Evolutionary conservation across 92 coral and sea anemone genomes (phyloP).

Genomic region (Paragorgia papillata): DNA sequence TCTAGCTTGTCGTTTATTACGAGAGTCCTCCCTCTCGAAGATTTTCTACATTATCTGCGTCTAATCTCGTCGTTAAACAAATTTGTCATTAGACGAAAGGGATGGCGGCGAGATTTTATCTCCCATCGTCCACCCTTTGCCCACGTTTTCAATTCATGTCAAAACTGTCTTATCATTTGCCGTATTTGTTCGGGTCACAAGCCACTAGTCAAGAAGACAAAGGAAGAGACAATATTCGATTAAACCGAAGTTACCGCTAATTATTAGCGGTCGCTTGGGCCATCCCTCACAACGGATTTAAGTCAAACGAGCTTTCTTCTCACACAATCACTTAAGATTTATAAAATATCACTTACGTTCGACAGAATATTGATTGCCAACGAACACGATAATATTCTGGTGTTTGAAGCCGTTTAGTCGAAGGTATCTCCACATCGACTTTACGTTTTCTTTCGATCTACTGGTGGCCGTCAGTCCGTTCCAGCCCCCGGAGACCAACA

Average conservation of each 20-base stretch:
- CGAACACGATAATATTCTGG: constrained; percentile 73
- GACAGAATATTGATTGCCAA: constrained; percentile 72
- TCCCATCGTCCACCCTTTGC: constrained; percentile 17
- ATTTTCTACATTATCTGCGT: constrained; percentile 33
- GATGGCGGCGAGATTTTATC: constrained; percentile 39
- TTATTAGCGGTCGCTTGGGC: constrained; percentile 33
- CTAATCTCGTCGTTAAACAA: constrained; percentile 45
- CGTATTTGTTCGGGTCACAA: constrained; percentile 44
- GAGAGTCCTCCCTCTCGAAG: constrained; percentile 31
- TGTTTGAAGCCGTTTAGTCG: constrained; percentile 66
- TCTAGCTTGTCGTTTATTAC: constrained; percentile 19
- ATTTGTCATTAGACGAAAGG: constrained; percentile 26
- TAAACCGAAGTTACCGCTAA: constrained; percentile 42
- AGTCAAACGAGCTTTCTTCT: neutral
- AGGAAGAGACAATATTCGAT: constrained; percentile 31
- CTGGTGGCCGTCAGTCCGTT: constrained; percentile 68
- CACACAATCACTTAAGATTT: neutral
- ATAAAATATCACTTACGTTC: constrained; percentile 76
- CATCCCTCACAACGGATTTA: neutral
- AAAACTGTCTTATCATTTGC: constrained; percentile 10
- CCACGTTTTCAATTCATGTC: neutral
- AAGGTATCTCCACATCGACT: constrained; percentile 73
- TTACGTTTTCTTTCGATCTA: constrained; percentile 69
- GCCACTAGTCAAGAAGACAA: constrained; percentile 44
- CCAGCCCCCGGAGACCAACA: constrained; percentile 88